Evolutionary conservation across 2,888 invertebrate species (phyloP), one percentile per base, ranked within the genome.

Genomic region (Yponomeuta cagnagella): DNA sequence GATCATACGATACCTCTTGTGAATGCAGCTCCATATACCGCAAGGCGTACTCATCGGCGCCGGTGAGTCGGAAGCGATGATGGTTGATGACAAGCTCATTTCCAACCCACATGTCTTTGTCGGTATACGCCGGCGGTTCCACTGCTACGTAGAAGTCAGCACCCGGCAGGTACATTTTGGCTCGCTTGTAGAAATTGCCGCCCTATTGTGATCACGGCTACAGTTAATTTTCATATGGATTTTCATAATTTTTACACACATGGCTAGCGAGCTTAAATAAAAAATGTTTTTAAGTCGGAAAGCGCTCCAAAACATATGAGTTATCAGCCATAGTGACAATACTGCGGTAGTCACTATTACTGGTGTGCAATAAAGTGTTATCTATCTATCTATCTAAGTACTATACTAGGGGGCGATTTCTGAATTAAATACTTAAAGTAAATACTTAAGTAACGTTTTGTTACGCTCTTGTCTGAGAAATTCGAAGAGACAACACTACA

Each of bases 1-100:
- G 82, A 76, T 74, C 71, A 73, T 70, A 30, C 66, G 72, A 8
- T 30, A 97, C 97, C 93, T 96, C 94, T 72, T 94, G 86, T 71
- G 94, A 90, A 84, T 97, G 93, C 9, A 95, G 81, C 84, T 98
- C 98, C 97, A 98, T 96, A 80, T 97, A 98, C 67, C 95, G 93
- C 70, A 98, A 86, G 0, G 97, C 96, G 80, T 97, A 98, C 79
- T 97, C 96, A 82, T 98, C 98, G 1, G 97, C 97, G 2, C 95
- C 95, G 1, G 94, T 91, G 48, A 98, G 91, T 69, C 95, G 89
- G 83, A 98, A 98, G 69, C 95, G 86, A 79, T 97, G 97, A 75
- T 95, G 94, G 81, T 96, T 96, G 31, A 98, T 93, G 63, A 95
- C 94, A 67, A 98, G 79, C 68, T 94, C 94, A 33, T 96, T 96